phyloP scores from a whole-genome alignment of 2,888 invertebrate species.

The Tetanocera ferruginea region DNA sequence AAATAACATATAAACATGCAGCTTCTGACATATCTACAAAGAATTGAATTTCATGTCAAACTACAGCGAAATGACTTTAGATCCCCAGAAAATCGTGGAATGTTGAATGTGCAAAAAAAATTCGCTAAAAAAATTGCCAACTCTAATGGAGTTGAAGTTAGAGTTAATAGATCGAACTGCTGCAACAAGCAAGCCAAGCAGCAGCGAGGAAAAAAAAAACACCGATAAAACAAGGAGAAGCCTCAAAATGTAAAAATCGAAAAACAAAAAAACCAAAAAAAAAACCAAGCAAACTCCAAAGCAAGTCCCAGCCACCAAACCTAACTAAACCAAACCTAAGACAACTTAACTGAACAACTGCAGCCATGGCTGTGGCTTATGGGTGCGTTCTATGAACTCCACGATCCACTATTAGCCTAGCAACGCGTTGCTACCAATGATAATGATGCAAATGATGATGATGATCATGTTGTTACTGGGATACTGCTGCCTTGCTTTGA shows the following conservation, averaged over 20 bases:
- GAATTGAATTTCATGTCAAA: not conserved
- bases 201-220: slow-evolving; percentile 33
- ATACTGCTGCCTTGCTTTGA: not conserved
- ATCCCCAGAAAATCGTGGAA: slow-evolving; percentile 47
- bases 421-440: slow-evolving; percentile 26
- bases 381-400: slow-evolving; percentile 71
- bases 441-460: not conserved
- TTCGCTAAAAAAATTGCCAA: slow-evolving; percentile 51
- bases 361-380: slow-evolving; percentile 61
- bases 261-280: slow-evolving; percentile 11
- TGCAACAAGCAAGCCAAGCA: slow-evolving; percentile 39
- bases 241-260: slow-evolving; percentile 50
- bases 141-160: slow-evolving; percentile 39
- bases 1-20: slow-evolving; percentile 1
- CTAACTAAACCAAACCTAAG: slow-evolving; percentile 41
- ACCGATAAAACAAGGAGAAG: slow-evolving; percentile 55
- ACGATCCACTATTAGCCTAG: slow-evolving; percentile 57
- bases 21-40: not conserved
- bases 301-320: slow-evolving; percentile 5
- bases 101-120: slow-evolving; percentile 40
- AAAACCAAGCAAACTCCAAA: not conserved
- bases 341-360: slow-evolving; percentile 44
- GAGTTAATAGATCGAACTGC: slow-evolving; percentile 60
- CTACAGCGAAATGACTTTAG: not conserved
- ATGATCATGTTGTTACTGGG: slow-evolving; percentile 12